These are phyloP conservation scores for Procambarus virginalis DNA, from an alignment of 1,140 invertebrate genomes.

Conservation along the genomic window DNA sequence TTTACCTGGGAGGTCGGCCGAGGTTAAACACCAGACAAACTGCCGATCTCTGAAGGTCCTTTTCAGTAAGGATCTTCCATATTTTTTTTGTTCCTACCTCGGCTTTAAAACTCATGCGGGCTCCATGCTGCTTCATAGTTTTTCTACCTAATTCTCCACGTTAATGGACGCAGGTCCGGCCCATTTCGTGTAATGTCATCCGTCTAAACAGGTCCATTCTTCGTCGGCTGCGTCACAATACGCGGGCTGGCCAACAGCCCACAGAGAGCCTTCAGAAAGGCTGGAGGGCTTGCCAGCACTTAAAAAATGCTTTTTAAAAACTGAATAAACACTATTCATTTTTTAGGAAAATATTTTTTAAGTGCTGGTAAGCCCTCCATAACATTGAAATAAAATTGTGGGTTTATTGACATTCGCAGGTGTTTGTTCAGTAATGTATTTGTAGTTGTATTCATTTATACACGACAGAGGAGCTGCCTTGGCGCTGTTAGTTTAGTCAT, in stretches of 20 bases:
- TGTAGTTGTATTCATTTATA: too few relatives aligned
- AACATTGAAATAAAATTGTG: too few relatives aligned
- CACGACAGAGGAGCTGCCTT: too few relatives aligned
- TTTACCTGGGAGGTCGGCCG: neutral
- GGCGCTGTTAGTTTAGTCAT: too few relatives aligned
- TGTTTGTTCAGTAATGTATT: too few relatives aligned
- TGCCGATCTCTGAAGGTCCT: neutral
- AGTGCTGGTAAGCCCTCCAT: too few relatives aligned
- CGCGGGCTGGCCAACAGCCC: neutral
- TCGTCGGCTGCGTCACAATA: neutral
- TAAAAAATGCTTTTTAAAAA: too few relatives aligned
- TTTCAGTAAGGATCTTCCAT: neutral
- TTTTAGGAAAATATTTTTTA: too few relatives aligned
- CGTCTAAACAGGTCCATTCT: neutral
- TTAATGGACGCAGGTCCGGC: neutral
- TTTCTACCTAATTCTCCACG: neutral
- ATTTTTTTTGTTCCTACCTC: neutral
- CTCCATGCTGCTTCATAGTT: neutral
- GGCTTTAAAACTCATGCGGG: neutral
- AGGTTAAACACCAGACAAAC: neutral
- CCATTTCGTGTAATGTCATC: slow-evolving; percentile 7
- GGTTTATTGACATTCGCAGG: too few relatives aligned
- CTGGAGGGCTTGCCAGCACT: neutral
- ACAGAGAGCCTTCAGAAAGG: neutral
- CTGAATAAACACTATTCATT: too few relatives aligned